Conservation (phyloP, 1,140 invertebrate species). For the Drosophila chauvacae region DNA sequence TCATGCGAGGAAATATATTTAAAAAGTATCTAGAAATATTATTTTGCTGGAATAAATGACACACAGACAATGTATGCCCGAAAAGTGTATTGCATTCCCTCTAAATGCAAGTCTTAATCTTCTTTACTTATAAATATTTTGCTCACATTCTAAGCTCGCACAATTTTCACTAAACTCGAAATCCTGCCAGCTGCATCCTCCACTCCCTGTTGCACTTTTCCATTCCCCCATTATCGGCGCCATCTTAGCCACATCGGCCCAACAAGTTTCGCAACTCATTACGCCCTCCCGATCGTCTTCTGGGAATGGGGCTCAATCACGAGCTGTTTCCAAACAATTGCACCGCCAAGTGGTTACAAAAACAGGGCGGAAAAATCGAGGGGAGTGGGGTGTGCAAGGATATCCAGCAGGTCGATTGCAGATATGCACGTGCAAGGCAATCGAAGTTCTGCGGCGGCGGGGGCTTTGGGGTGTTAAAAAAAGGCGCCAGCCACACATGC, state of each 20-base stretch:
- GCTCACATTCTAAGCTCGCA: neutral
- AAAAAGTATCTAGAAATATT: neutral
- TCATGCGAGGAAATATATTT: constrained; percentile 18
- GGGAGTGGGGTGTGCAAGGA: neutral
- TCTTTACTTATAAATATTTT: neutral
- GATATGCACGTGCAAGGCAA: constrained; percentile 75
- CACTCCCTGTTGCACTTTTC: constrained; percentile 27
- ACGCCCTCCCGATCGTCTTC: constrained; percentile 36
- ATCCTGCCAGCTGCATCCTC: neutral
- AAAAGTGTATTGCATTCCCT: neutral
- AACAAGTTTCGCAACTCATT: constrained; percentile 52
- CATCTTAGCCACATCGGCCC: constrained; percentile 29
- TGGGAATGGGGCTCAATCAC: constrained; percentile 68
- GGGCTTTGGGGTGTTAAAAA: constrained; percentile 55
- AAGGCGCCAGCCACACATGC: constrained; percentile 46
- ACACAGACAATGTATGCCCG: neutral
- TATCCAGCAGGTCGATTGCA: constrained; percentile 33
- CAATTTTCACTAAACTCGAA: neutral
- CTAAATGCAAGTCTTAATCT: neutral
- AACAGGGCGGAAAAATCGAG: constrained; percentile 33
- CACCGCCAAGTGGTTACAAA: constrained; percentile 81
- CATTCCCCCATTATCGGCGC: constrained; percentile 18
- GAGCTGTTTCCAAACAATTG: constrained; percentile 82
- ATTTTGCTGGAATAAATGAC: constrained; percentile 2
- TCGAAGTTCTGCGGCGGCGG: constrained; percentile 54